Base-by-base conservation (phyloP, 1,140 invertebrate genomes). In the Rhynchophorus ferrugineus region DNA sequence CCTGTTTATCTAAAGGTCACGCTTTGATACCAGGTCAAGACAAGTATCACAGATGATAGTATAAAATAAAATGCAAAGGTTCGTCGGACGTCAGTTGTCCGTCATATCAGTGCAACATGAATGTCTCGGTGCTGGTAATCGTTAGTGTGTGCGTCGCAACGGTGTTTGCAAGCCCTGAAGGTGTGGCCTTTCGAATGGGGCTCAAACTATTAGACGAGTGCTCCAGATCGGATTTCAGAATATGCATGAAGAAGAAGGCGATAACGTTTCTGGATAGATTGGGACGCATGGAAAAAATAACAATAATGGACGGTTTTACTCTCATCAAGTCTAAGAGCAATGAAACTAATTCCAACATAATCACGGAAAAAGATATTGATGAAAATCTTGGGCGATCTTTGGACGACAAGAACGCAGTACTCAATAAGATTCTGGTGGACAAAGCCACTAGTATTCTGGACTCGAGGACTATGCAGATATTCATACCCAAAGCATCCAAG, bases 171-270 rank as follows among this genome's bases (percentile, higher is more conserved):
- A 69, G 70, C 18, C 61, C 56, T 53, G 67, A 71, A 37, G 73
- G 62, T 47, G 62, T 71, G 17, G 78, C 79, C 21, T 66, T 78
- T 56, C 73, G 74, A 38, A 75, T 78, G 39, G 58, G 76, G 11
- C 65, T 76, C 37, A 75, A 75, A 61, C 71, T 82, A 45, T 82
- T 80, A 56, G 79, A 83, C 57, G 80, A 83, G 52, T 82, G 80
- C 59, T 71, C 73, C 44, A 72, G 72, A 49, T 62, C 76, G 1
- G 80, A 78, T 9, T 71, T 87, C 18, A 72, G 81, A 6, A 78
- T 81, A 11, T 88, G 85, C 64, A 67, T 88, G n/a, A 87, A 87
- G 71, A 86, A 84, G 65, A 87, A 87, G 61, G 84, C 84, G 0
- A 81, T 87, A 47, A 72, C 82, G 0, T 86, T 87, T 61, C 80